phyloP scores from a whole-genome alignment of 2,113 vertebrate species.

The Syrrhaptes paradoxus region DNA sequence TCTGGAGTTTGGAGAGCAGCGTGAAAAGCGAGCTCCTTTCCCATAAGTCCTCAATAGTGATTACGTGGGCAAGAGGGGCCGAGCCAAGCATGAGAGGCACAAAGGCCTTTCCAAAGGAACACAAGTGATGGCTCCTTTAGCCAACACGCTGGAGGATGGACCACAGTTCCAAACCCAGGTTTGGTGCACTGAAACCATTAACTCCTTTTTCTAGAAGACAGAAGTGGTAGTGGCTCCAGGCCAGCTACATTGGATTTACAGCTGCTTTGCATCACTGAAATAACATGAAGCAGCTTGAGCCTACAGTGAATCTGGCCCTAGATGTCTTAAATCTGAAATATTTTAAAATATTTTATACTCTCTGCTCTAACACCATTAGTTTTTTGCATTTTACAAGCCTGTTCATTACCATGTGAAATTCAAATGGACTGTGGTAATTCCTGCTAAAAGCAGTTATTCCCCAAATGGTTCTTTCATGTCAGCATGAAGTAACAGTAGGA shows the following conservation, averaged over 20 bases:
- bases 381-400: slow-evolving; percentile 3
- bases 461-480: background rate
- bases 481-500: background rate
- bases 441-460: background rate
- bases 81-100: background rate
- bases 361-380: background rate
- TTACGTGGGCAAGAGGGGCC: background rate
- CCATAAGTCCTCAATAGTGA: background rate
- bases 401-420: background rate
- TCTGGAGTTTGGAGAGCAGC: background rate
- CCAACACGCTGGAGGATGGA: background rate
- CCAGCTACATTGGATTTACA: background rate
- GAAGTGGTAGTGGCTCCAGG: background rate
- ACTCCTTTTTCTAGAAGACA: background rate
- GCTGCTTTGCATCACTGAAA: slow-evolving; percentile 35
- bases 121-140: background rate
- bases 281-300: background rate
- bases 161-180: background rate
- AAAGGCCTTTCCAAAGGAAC: background rate
- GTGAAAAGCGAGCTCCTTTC: background rate
- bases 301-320: background rate
- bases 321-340: slow-evolving; percentile 6
- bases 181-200: background rate
- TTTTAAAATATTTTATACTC: slow-evolving; percentile 22
- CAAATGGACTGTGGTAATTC: background rate